These are phyloP conservation scores for Caenorhabditis remanei DNA, from an alignment of 1,140 invertebrate species.

Conservation along the genomic window DNA sequence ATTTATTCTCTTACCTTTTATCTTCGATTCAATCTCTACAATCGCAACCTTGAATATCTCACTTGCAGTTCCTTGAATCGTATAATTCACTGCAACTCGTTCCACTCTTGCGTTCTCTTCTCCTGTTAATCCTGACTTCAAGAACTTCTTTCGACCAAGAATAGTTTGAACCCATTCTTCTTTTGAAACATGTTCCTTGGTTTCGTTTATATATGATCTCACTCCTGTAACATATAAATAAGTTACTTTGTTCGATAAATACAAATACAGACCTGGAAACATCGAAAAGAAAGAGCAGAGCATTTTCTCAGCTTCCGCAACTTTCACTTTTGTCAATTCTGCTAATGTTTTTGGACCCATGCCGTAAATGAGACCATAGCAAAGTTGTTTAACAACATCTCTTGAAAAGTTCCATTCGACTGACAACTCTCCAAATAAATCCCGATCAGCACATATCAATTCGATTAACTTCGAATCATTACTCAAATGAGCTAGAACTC, in stretches of 20 bases:
- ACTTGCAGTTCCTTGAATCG: constrained; percentile 93
- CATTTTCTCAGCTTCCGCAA: constrained; percentile 86
- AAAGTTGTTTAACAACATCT: constrained; percentile 80
- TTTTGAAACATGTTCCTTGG: constrained; percentile 83
- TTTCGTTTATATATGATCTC: constrained; percentile 82
- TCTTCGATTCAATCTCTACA: constrained; percentile 83
- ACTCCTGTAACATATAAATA: constrained; percentile 77
- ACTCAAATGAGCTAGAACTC: constrained; percentile 91
- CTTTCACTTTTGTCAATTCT: constrained; percentile 85
- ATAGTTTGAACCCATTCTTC: constrained; percentile 89
- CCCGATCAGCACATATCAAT: not conserved
- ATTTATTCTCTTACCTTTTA: constrained; percentile 6
- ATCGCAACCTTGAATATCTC: constrained; percentile 93
- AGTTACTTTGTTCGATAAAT: too few relatives aligned
- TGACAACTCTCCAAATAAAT: constrained; percentile 52
- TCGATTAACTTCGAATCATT: constrained; percentile 81
- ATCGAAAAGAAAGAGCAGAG: constrained; percentile 87
- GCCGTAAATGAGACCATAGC: constrained; percentile 98
- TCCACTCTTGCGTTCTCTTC: constrained; percentile 86
- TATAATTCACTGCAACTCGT: constrained; percentile 93
- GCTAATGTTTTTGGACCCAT: constrained; percentile 90
- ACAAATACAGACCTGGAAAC: constrained; percentile 82
- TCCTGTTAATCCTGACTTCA: constrained; percentile 81
- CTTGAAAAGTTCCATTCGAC: constrained; percentile 36
- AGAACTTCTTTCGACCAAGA: constrained; percentile 84